Conservation (phyloP, 2,888 invertebrate species). For the Temnothorax rugatulus region DNA sequence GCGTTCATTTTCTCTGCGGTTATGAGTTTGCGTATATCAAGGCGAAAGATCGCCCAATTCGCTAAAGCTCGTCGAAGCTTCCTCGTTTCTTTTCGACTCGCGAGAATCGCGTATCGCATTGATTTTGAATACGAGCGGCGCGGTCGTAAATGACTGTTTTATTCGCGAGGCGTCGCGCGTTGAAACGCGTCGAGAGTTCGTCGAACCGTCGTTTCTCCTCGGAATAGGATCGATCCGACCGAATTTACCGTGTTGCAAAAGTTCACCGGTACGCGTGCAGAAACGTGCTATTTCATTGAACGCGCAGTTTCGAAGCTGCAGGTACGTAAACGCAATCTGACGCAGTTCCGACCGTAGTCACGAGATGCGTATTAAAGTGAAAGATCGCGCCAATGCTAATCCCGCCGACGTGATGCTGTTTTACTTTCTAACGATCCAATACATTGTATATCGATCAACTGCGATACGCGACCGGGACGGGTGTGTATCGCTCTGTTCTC, state of each 20-base stretch:
- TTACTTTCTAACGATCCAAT: slow-evolving; percentile 46
- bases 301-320: background rate
- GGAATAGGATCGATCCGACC: background rate
- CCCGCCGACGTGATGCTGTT: slow-evolving; percentile 17
- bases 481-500: slow-evolving; percentile 3
- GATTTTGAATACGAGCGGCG: background rate
- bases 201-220: background rate
- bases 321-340: background rate
- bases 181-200: background rate
- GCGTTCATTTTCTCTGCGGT: background rate
- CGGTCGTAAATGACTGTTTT: background rate
- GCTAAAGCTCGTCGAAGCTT: background rate
- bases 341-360: background rate
- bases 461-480: slow-evolving; percentile 5
- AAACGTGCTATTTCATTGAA: background rate
- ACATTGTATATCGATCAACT: slow-evolving; percentile 10
- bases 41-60: background rate
- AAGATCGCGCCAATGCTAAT: slow-evolving; percentile 23
- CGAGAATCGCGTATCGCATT: background rate
- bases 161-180: background rate
- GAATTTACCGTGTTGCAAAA: background rate
- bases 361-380: slow-evolving; percentile 42
- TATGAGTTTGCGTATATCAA: slow-evolving; percentile 15
- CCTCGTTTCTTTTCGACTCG: background rate
- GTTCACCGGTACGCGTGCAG: background rate